phyloP scores from a whole-genome alignment of 2,797 vertebrate genomes.

The Hydrolagus colliei region DNA sequence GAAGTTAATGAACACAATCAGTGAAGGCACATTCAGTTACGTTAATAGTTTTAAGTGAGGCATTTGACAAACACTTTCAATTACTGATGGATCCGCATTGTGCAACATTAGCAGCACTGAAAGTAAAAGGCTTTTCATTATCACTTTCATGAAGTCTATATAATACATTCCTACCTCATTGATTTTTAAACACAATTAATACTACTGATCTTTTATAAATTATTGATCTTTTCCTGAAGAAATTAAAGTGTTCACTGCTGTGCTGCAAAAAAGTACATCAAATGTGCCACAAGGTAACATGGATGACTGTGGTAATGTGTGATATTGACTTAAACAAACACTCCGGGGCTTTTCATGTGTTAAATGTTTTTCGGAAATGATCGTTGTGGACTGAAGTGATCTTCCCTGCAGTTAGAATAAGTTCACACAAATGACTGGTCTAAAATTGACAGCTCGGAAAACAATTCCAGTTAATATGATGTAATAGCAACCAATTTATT shows the following conservation, averaged over 20 bases:
- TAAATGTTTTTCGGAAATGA: constrained; percentile 2
- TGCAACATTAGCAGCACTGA: neutral
- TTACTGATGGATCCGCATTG: neutral
- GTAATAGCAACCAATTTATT: neutral
- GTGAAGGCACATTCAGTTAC: neutral
- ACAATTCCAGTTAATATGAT: neutral
- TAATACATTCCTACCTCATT: neutral
- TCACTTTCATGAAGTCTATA: too few relatives aligned
- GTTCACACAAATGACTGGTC: neutral
- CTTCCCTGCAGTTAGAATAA: neutral
- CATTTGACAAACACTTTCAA: neutral
- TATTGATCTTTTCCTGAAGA: constrained; percentile 9
- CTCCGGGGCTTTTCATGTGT: neutral
- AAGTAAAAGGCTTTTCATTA: neutral
- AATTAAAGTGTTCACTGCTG: neutral
- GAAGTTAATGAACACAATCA: constrained; percentile 5
- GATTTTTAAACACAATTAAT: constrained; percentile 21
- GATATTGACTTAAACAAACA: neutral
- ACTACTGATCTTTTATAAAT: neutral
- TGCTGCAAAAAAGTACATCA: neutral
- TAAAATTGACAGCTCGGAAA: neutral
- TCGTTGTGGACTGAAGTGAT: neutral
- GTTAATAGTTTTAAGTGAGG: neutral
- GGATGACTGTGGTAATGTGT: neutral
- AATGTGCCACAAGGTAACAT: neutral